Evolutionary conservation across 2,797 vertebrate genomes (phyloP).

Genomic region (Pangasius mekongensis): DNA sequence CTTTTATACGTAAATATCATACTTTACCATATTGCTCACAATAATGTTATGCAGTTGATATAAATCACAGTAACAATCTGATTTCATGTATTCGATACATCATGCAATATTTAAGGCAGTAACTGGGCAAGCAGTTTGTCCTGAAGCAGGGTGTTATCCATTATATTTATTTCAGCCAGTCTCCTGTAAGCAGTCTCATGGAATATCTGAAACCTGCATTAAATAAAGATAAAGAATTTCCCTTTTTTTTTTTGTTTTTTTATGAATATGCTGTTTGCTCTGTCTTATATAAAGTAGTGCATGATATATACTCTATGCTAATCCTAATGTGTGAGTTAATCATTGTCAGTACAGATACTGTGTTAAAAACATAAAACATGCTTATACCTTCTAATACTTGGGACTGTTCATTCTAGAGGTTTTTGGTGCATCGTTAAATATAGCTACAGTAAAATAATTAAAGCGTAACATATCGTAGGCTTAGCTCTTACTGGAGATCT

Average conservation of each 20-base stretch:
- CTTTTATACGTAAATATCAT: neutral
- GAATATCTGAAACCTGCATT: neutral
- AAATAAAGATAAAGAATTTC: too few species aligned
- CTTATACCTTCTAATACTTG: neutral
- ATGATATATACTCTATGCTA: neutral
- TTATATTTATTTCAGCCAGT: neutral
- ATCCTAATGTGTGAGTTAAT: neutral
- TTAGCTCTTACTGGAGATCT: too few species aligned
- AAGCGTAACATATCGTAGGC: neutral
- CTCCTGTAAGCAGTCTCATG: neutral
- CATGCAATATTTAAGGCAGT: neutral
- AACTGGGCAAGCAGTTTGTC: neutral
- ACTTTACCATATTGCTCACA: neutral
- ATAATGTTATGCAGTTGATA: neutral
- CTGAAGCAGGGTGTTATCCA: neutral
- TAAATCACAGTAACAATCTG: neutral
- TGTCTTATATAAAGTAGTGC: neutral
- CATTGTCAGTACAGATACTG: neutral
- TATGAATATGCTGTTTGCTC: neutral
- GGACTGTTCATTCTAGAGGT: neutral
- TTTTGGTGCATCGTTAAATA: neutral
- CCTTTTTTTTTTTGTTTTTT: too few species aligned
- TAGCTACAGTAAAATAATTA: neutral
- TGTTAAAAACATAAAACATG: neutral
- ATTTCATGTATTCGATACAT: neutral